These are phyloP conservation scores for Tetraneura akinire DNA, from an alignment of 1,140 invertebrate species.

Conservation along the genomic window DNA sequence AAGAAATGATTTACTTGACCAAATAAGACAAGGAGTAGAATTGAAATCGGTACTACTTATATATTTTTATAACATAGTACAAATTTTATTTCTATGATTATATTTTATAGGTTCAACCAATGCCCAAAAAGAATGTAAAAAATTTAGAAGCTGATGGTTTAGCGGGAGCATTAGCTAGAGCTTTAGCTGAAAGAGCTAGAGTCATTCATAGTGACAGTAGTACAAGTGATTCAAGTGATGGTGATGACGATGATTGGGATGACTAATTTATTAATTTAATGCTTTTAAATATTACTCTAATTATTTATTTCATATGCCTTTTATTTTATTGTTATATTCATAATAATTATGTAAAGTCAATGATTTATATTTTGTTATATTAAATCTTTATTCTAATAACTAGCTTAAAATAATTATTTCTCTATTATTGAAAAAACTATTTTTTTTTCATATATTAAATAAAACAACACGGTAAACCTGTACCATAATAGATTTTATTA, in stretches of 20 bases:
- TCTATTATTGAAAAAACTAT: no score
- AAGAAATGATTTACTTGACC: conserved; percentile 73
- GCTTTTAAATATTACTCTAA: neutral
- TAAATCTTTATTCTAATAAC: no score
- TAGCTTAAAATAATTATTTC: no score
- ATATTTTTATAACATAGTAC: neutral
- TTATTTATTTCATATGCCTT: conserved; percentile 10
- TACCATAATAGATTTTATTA: no score
- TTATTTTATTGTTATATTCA: conserved; percentile 24
- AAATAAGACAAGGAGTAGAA: conserved; percentile 77
- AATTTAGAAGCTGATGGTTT: conserved; percentile 64
- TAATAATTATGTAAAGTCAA: neutral
- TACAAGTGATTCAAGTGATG: conserved; percentile 57
- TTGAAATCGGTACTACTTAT: conserved; percentile 67
- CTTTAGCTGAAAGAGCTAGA: conserved; percentile 71
- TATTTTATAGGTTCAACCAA: conserved; percentile 53
- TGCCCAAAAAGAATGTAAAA: conserved; percentile 27
- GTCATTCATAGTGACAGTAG: conserved; percentile 70
- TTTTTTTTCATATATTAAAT: no score
- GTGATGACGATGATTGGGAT: conserved; percentile 67
- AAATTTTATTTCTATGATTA: neutral
- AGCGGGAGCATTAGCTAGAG: conserved; percentile 75
- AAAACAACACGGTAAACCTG: no score
- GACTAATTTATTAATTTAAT: conserved; percentile 55
- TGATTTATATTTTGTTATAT: neutral